Percentiles rank a stretch among this genome's conserved stretches.
These are phyloP conservation scores for Sula dactylatra DNA, from an alignment of 2,113 vertebrate species.

Conservation along the genomic window DNA sequence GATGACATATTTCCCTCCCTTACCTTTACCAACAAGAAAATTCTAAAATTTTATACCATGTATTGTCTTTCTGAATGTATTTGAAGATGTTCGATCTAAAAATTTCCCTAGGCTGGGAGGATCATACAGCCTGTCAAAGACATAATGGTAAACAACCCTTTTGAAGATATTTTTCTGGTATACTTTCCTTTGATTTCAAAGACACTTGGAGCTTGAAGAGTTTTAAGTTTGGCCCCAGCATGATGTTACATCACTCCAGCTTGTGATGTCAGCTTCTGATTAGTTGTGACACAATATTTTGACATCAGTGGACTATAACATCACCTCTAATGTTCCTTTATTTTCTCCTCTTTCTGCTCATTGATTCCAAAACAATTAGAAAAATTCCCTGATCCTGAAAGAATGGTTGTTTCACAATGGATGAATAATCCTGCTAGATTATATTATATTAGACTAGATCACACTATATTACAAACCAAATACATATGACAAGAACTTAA, in stretches of 20 bases:
- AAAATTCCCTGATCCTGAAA: neutral
- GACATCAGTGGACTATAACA: neutral
- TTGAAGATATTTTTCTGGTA: neutral
- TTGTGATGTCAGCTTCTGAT: neutral
- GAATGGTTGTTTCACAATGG: neutral
- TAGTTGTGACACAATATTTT: neutral
- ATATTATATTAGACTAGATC: neutral
- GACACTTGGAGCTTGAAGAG: neutral
- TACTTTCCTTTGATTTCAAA: neutral
- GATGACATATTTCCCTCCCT: rapidly evolving
- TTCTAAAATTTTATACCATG: neutral
- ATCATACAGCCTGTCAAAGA: neutral
- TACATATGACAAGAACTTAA: neutral
- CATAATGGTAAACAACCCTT: neutral
- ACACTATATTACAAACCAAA: neutral
- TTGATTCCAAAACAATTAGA: neutral
- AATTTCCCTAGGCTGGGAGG: neutral
- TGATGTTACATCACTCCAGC: neutral
- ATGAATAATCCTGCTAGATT: neutral
- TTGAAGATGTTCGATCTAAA: neutral
- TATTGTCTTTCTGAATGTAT: neutral
- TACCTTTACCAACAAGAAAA: neutral
- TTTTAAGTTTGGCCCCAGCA: neutral
- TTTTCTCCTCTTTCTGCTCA: neutral
- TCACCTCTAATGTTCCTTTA: neutral